Base-by-base conservation (phyloP, 1,140 invertebrate genomes). In the Trichonephila clavata region DNA sequence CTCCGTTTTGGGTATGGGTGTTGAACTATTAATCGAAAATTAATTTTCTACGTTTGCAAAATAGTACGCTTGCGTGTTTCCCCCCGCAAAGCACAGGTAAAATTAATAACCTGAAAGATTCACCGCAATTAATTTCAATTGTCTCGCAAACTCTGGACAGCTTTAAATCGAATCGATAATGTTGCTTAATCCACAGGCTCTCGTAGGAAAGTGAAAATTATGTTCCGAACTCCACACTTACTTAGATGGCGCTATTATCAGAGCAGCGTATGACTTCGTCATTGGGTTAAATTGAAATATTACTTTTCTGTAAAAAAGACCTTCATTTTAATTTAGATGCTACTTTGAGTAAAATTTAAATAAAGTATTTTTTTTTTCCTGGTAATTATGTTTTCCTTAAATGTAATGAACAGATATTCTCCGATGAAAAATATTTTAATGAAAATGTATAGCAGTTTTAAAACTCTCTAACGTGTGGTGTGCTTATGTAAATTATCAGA, bases 61-160 rank as follows among this genome's bases (percentile, higher is more conserved):
- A 90, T 61, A 80, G 68, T 90, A 90, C 77, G 50, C 77, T 80
- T 43, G 89, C 57, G 89, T 90, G 89, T 90, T 90, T 81, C 24
- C 59, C 83, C n/a, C 24, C 63, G 50, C 32, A 21, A 24, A 86
- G 60, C 84, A 57, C 89, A 90, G 89, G 89, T 90, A 83, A 81
- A 90, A 90, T 90, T 90, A 90, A 90, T 90, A 90, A 90, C 89
- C 27, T 81, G n/a, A 81, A 81, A 81, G 68, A 90, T 90, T 80
- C 77, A 13, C 89, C 39, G 89, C 77, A 90, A 90, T 90, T 90
- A 81, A 90, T 90, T 90, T 90, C 89, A 83, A 90, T 90, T 90
- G 89, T 90, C 89, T 59, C 71, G 77, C 50, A 83, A 83, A 90
- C 77, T 60, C 57, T 20, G 77, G 77, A 83, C 68, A 83, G 77